These are phyloP conservation scores for Philereme vetulata DNA, from an alignment of 2,888 invertebrate species.

Conservation along the genomic window DNA sequence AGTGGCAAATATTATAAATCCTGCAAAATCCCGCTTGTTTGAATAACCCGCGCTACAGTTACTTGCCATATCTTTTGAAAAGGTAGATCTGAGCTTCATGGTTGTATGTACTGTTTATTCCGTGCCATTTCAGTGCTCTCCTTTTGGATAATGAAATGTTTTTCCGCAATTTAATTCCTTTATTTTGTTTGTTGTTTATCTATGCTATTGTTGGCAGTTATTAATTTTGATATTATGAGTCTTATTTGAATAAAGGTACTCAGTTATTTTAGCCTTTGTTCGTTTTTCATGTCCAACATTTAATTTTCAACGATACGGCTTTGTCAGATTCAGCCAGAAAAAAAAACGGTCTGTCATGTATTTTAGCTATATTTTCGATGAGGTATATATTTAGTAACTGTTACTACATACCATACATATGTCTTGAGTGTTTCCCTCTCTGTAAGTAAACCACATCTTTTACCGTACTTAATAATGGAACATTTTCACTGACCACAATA, in stretches of 20 bases:
- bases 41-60: neutral
- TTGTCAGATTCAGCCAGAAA: no score
- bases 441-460: conserved; percentile 19
- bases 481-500: conserved; percentile 41
- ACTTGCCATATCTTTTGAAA: neutral
- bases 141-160: conserved; percentile 54
- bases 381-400: no score
- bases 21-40: conserved; percentile 8
- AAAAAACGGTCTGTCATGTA: no score
- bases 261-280: conserved; percentile 9
- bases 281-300: conserved; percentile 7
- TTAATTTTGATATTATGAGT: conserved; percentile 20
- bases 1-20: neutral
- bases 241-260: conserved; percentile 11
- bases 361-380: no score
- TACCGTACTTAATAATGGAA: conserved; percentile 34
- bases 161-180: conserved; percentile 52
- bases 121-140: conserved; percentile 61
- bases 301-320: neutral
- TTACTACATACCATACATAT: neutral
- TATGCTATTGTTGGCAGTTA: conserved; percentile 23
- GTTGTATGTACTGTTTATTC: conserved; percentile 38
- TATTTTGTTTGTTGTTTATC: conserved; percentile 40
- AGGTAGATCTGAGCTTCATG: neutral
- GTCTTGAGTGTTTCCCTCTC: conserved; percentile 25